phyloP scores from a whole-genome alignment of 2,797 vertebrate genomes.

The Sciurus vulgaris region DNA sequence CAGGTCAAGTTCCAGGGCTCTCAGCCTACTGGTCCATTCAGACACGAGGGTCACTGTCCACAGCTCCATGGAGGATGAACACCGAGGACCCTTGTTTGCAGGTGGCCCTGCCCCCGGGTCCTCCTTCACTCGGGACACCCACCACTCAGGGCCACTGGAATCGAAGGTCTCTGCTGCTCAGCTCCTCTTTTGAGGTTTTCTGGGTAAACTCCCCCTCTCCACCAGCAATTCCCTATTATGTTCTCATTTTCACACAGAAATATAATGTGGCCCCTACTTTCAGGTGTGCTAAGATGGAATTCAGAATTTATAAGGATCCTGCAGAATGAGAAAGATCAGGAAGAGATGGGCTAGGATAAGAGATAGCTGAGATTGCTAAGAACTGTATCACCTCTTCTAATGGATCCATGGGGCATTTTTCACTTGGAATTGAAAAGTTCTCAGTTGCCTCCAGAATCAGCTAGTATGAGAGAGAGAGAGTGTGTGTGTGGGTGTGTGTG shows the following conservation, averaged over 20 bases:
- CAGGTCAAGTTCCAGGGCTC: background rate
- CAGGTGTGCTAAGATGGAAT: background rate
- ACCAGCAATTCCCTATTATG: background rate
- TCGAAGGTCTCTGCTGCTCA: accelerated
- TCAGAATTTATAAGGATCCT: background rate
- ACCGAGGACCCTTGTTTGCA: background rate
- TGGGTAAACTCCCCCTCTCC: background rate
- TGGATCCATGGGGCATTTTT: background rate
- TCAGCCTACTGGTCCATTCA: background rate
- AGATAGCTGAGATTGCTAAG: background rate
- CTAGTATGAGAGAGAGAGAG: background rate
- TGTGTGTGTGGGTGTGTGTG: no score
- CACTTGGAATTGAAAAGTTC: background rate
- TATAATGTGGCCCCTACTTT: background rate
- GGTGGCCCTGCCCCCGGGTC: background rate
- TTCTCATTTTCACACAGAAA: background rate
- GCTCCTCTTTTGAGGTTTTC: background rate
- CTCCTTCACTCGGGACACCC: no score
- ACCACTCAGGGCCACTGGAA: background rate
- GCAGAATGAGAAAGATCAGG: background rate
- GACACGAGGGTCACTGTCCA: background rate
- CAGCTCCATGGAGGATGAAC: accelerated
- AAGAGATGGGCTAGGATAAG: background rate
- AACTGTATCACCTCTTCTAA: background rate
- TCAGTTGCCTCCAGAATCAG: background rate